Evolutionary conservation across 1,140 invertebrate genomes (phyloP), one percentile per base, ranked within the genome.

Genomic region (Diplogasteroides magnus): DNA sequence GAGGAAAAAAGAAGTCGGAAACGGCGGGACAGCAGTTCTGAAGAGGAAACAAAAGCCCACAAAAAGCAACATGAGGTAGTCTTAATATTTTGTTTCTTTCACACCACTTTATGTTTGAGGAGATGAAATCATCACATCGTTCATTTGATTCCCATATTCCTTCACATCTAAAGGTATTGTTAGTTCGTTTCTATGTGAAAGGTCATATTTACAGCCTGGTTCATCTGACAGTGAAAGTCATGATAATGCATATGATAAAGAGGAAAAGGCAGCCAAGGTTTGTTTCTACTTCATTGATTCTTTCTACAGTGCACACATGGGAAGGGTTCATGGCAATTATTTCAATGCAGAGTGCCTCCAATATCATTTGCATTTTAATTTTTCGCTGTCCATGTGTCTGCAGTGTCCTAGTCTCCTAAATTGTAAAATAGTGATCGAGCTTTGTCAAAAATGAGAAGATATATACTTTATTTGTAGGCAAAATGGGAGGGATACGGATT

Each of bases 401-500:
- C n/a, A n/a, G n/a, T n/a, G n/a, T n/a, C n/a, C n/a, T n/a, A n/a
- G n/a, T n/a, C n/a, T n/a, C n/a, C n/a, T n/a, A n/a, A n/a, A 11
- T 48, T 48, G 37, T 48, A 48, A 48, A 48, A 48, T 48, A 11
- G 6, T 48, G 37, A 48, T 48, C n/a, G n/a, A n/a, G n/a, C n/a
- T n/a, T n/a, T n/a, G n/a, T n/a, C n/a, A n/a, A n/a, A n/a, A n/a
- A n/a, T n/a, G n/a, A n/a, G 37, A 48, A 48, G 19, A 11, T 48
- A 48, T 48, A 48, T 48, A 11, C 37, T 48, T 48, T 11, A 48
- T 11, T 48, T 48, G 37, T 19, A 65, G 37, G 48, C 31, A 25
- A 65, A 65, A 65, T 65, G 15, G n/a, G 64, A 65, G 26, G 64
- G 64, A 48, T 65, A 65, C 37, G 64, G 64, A 23, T 27, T 65